Conservation (phyloP, 1,140 invertebrate genomes). For the Listronotus oregonensis region DNA sequence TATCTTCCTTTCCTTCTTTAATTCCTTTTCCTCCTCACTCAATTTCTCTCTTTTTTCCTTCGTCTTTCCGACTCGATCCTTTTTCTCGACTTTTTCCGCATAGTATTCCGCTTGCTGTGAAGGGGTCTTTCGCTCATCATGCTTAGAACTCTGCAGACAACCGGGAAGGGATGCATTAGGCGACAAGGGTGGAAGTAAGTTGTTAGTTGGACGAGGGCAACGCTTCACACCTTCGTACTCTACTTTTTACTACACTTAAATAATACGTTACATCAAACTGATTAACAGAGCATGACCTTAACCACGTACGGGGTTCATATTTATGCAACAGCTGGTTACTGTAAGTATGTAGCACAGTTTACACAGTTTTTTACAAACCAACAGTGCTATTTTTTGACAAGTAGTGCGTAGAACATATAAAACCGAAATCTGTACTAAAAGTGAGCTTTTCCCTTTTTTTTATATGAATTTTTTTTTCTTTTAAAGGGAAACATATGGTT, state of each 20-base stretch:
- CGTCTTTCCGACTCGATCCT: slow-evolving; percentile 67
- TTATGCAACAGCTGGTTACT: no score
- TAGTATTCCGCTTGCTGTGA: slow-evolving; percentile 46
- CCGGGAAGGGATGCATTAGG: slow-evolving; percentile 9
- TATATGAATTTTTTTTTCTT: no score
- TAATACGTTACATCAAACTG: no score
- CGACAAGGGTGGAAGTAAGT: slow-evolving; percentile 3
- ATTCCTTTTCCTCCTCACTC: slow-evolving; percentile 69
- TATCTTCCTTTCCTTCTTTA: slow-evolving; percentile 77
- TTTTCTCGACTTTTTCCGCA: slow-evolving; percentile 63
- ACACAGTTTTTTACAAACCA: no score
- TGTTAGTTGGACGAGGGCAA: not conserved
- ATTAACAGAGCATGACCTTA: no score
- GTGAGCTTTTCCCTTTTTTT: no score
- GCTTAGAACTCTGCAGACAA: slow-evolving; percentile 57
- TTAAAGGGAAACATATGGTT: no score
- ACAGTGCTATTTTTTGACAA: no score
- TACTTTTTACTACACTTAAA: not conserved
- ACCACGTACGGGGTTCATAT: no score
- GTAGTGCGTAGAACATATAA: no score
- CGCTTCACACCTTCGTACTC: not conserved
- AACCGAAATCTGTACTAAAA: no score
- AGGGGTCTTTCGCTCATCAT: slow-evolving; percentile 60
- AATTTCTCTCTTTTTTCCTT: slow-evolving; percentile 64
- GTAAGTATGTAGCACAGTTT: no score